These are phyloP conservation scores for Tetragonula carbonaria DNA, from an alignment of 2,888 invertebrate species.

Conservation along the genomic window DNA sequence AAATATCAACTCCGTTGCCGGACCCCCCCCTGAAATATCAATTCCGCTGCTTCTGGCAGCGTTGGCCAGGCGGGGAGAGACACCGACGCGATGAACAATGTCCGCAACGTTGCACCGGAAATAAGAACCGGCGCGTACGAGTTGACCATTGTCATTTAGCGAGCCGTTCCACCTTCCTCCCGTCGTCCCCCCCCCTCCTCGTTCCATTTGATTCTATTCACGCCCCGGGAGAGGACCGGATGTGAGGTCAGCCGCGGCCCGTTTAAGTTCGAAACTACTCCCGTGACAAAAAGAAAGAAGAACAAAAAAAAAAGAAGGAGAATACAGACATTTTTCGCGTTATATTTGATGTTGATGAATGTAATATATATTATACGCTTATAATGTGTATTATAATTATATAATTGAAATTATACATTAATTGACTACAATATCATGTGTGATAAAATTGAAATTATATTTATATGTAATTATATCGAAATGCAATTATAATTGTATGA, in stretches of 20 bases:
- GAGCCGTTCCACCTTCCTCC: slow-evolving; percentile 63
- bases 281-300: slow-evolving; percentile 41
- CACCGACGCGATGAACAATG: slow-evolving; percentile 67
- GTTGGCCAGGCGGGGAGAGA: slow-evolving; percentile 27
- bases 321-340: slow-evolving; percentile 16
- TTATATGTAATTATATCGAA: no score
- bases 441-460: no score
- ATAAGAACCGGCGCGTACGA: slow-evolving; percentile 81
- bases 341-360: no score
- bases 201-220: slow-evolving; percentile 81
- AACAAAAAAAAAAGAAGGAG: no score
- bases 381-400: no score
- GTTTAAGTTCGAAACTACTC: slow-evolving; percentile 77
- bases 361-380: no score
- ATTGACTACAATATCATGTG: no score
- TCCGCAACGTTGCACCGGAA: slow-evolving; percentile 78
- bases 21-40: neutral
- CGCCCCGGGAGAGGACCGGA: slow-evolving; percentile 76
- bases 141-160: slow-evolving; percentile 82
- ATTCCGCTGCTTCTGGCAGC: neutral
- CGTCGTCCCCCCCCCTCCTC: slow-evolving; percentile 29
- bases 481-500: no score
- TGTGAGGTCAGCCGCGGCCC: slow-evolving; percentile 82
- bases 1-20: slow-evolving; percentile 30
- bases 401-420: no score